phyloP scores from a whole-genome alignment of 2,888 invertebrate genomes.

The Mechanitis messenoides region DNA sequence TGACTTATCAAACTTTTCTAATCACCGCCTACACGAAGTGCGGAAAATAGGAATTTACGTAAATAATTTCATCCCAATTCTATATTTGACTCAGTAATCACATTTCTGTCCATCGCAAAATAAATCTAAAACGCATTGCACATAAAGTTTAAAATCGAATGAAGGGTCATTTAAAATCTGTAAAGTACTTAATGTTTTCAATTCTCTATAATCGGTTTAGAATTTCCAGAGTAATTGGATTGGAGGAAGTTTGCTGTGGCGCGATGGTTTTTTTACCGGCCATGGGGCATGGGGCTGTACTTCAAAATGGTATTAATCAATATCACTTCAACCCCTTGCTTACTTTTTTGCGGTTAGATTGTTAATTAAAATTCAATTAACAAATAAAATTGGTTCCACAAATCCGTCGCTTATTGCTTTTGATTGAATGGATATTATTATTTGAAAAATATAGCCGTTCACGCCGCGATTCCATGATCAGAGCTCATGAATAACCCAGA shows the following conservation, averaged over 20 bases:
- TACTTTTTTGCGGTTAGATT: constrained; percentile 17
- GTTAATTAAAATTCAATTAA: constrained; percentile 12
- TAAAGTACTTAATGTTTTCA: constrained; percentile 76
- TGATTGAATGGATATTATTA: neutral
- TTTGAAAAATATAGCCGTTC: neutral
- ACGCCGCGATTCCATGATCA: too few relatives aligned
- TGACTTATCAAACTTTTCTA: constrained; percentile 70
- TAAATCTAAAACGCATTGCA: constrained; percentile 39
- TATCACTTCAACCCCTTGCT: constrained; percentile 27
- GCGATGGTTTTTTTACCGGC: constrained; percentile 58
- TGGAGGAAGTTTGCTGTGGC: constrained; percentile 59
- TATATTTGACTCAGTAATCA: constrained; percentile 68
- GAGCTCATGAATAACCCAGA: too few relatives aligned
- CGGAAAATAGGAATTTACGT: constrained; percentile 64
- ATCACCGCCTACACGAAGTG: constrained; percentile 58
- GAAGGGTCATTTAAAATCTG: constrained; percentile 48
- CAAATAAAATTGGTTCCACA: constrained; percentile 11
- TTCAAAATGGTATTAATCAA: constrained; percentile 38
- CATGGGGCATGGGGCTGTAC: constrained; percentile 47
- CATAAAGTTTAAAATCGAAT: constrained; percentile 53
- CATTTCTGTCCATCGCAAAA: constrained; percentile 36
- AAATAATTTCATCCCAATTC: constrained; percentile 68
- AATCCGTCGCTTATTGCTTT: too few relatives aligned
- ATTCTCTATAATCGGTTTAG: constrained; percentile 76
- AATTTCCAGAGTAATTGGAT: constrained; percentile 76